Evolutionary conservation across 2,797 vertebrate species (phyloP).

Genomic region (Channa striata): DNA sequence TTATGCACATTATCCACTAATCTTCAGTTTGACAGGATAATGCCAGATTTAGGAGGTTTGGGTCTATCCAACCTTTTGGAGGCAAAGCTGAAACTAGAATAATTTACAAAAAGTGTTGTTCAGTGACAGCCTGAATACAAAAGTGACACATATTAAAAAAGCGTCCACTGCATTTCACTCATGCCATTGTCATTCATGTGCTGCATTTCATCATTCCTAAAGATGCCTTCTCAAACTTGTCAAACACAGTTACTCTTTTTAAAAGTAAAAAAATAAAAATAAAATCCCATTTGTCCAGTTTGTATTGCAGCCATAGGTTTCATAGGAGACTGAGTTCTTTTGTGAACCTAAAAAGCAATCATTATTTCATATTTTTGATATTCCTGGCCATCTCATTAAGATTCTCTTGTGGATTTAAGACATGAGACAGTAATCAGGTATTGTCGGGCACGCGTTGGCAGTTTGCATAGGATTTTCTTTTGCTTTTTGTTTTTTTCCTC

Average conservation of each 20-base stretch:
- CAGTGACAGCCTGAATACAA: slow-evolving; percentile 61
- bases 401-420: slow-evolving; percentile 46
- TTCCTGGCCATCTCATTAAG: slow-evolving; percentile 35
- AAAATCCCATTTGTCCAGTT: slow-evolving; percentile 43
- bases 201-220: slow-evolving; percentile 43
- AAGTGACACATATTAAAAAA: slow-evolving; percentile 51
- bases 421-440: slow-evolving; percentile 37
- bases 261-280: slow-evolving; percentile 34
- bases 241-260: slow-evolving; percentile 46
- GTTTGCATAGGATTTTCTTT: slow-evolving; percentile 30
- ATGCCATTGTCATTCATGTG: slow-evolving; percentile 39
- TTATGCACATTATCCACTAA: slow-evolving; percentile 39
- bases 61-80: slow-evolving; percentile 31
- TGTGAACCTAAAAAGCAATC: slow-evolving; percentile 55
- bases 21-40: slow-evolving; percentile 51
- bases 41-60: slow-evolving; percentile 41
- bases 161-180: slow-evolving; percentile 48
- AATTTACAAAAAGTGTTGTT: slow-evolving; percentile 37
- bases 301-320: slow-evolving; percentile 48
- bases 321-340: slow-evolving; percentile 52
- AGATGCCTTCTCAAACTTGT: slow-evolving; percentile 58
- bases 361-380: slow-evolving; percentile 55
- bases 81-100: slow-evolving; percentile 34
- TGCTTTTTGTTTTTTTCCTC: not conserved
- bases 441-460: slow-evolving; percentile 35